Percentiles rank a stretch among this genome's conserved stretches.
These are phyloP conservation scores for Drosophila watanabei DNA, from an alignment of 1,140 invertebrate species.

Conservation along the genomic window DNA sequence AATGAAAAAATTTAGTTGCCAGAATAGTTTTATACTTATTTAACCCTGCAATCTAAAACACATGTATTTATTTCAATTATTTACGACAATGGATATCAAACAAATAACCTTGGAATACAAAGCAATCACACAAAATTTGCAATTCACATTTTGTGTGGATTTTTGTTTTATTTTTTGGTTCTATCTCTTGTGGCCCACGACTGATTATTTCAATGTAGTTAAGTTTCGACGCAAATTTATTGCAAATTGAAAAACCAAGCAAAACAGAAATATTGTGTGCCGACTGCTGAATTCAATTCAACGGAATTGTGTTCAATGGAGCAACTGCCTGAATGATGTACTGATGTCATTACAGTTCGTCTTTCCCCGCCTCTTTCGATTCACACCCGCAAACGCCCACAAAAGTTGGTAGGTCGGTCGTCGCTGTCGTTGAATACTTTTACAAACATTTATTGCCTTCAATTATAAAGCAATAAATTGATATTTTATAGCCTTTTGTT, in stretches of 20 bases:
- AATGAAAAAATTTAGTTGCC: background rate
- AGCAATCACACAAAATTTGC: conserved; percentile 49
- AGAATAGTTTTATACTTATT: background rate
- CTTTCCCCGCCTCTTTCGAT: conserved; percentile 11
- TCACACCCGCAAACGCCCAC: conserved; percentile 57
- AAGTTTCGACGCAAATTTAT: conserved; percentile 57
- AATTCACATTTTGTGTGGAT: conserved; percentile 38
- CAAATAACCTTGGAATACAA: conserved; percentile 35
- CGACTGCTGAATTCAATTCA: conserved; percentile 66
- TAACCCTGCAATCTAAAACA: background rate
- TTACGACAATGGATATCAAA: background rate
- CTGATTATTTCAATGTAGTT: conserved; percentile 36
- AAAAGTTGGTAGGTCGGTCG: conserved; percentile 12
- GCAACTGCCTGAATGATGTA: conserved; percentile 49
- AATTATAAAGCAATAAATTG: conserved; percentile 79
- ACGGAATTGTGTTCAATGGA: conserved; percentile 46
- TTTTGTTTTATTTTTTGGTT: conserved; percentile 14
- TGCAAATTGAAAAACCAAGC: conserved; percentile 60
- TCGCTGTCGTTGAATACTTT: conserved; percentile 27
- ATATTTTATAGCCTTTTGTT: conserved; percentile 60
- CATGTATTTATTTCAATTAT: conserved; percentile 13
- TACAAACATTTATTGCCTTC: conserved; percentile 70
- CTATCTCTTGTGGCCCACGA: conserved; percentile 17
- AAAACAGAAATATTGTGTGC: conserved; percentile 33
- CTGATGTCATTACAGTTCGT: conserved; percentile 70